A percentile compares a stretch with the other conserved stretches of the same genome.
Conservation (phyloP, 2,797 vertebrate genomes). For the Scleropages formosus region DNA sequence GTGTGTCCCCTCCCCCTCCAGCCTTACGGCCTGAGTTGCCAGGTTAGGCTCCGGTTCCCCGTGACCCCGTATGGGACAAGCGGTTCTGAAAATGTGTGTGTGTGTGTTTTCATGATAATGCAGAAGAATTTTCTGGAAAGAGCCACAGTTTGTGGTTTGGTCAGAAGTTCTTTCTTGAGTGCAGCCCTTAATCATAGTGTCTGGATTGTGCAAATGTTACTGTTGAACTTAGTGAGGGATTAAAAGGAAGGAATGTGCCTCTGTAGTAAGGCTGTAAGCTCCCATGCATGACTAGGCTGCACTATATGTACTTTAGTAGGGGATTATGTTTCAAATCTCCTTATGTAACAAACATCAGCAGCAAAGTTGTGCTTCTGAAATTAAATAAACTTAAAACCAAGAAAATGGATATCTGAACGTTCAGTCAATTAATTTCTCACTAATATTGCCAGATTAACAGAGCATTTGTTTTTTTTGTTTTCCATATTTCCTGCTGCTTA, state of each 20-base stretch:
- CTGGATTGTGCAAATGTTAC: slow-evolving; percentile 38
- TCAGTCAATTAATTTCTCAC: no score
- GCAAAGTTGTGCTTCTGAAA: not conserved
- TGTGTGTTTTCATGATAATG: slow-evolving; percentile 1
- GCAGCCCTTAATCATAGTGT: slow-evolving; percentile 27
- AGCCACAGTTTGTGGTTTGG: slow-evolving; percentile 19
- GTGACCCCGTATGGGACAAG: no score
- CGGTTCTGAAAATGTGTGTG: no score
- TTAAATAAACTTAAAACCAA: no score
- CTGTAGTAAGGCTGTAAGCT: slow-evolving; percentile 59
- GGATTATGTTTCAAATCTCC: slow-evolving; percentile 36
- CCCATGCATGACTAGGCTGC: slow-evolving; percentile 60
- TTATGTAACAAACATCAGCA: not conserved
- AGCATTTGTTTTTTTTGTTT: slow-evolving; percentile 20
- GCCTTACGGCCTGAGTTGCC: no score
- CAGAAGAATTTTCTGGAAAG: slow-evolving; percentile 33
- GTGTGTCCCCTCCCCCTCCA: no score
- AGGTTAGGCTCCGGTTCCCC: no score
- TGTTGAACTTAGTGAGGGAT: slow-evolving; percentile 49
- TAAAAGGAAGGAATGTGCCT: slow-evolving; percentile 56
- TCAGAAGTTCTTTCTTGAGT: slow-evolving; percentile 40
- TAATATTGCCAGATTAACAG: not conserved
- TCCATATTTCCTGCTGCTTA: slow-evolving; percentile 11
- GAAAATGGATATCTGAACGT: no score
- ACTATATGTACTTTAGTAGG: slow-evolving; percentile 40